Percentiles rank a stretch among this genome's conserved stretches.
phyloP scores from a whole-genome alignment of 1,140 invertebrate species.

The Bradynema listronoti region DNA sequence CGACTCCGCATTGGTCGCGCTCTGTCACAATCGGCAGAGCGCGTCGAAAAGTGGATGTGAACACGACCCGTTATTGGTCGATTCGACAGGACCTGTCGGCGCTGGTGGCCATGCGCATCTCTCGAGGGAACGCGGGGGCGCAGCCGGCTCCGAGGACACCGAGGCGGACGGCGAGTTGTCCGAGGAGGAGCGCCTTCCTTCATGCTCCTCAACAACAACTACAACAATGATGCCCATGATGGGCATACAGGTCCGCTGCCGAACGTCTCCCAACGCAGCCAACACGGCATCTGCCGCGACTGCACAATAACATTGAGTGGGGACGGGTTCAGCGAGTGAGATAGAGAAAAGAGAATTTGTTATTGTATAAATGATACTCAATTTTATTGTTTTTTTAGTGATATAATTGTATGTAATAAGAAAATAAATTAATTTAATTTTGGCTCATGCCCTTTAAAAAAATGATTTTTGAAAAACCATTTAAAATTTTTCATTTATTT shows the following conservation, averaged over 20 bases:
- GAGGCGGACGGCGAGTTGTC: slow-evolving; percentile 29
- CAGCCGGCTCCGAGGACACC: no score
- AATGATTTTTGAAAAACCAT: no score
- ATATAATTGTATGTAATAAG: no score
- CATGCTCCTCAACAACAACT: slow-evolving; percentile 1
- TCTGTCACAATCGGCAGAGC: neutral
- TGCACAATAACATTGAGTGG: slow-evolving; percentile 4
- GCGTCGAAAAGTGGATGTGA: slow-evolving; percentile 15
- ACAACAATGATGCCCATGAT: neutral
- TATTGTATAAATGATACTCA: no score
- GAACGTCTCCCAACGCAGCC: neutral
- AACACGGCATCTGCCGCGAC: neutral
- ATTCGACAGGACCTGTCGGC: neutral
- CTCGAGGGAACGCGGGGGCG: no score
- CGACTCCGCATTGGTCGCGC: neutral
- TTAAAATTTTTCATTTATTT: no score
- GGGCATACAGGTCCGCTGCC: neutral
- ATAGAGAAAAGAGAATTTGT: neutral
- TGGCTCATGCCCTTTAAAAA: no score
- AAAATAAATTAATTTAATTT: no score
- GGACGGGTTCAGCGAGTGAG: neutral
- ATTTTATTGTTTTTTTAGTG: no score
- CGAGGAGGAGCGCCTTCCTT: slow-evolving; percentile 8
- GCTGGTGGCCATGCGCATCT: slow-evolving; percentile 11
- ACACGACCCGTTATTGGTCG: slow-evolving; percentile 12